A percentile compares a stretch with the other conserved stretches of the same genome.
Conservation (phyloP, 2,797 vertebrate genomes). For the Mastacembelus armatus region DNA sequence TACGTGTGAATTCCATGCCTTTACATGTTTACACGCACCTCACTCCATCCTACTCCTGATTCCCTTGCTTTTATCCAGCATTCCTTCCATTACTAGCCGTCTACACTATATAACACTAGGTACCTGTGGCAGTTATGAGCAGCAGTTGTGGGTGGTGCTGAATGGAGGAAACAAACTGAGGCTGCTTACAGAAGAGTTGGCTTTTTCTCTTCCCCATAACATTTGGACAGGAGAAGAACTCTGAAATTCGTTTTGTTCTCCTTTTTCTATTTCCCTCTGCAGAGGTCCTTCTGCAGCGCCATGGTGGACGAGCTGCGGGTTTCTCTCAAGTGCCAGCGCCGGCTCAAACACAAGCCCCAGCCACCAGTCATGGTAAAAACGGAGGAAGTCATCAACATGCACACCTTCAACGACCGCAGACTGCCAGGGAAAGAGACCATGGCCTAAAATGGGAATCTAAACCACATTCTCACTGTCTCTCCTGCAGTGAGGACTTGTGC, state of each 20-base stretch:
- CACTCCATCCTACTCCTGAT: slow-evolving; percentile 8
- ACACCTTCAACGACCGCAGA: slow-evolving; percentile 99
- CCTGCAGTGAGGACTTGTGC: slow-evolving; percentile 54
- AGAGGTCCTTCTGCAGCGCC: slow-evolving; percentile 99
- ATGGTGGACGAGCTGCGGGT: slow-evolving; percentile 97
- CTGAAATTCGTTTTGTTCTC: slow-evolving; percentile 43
- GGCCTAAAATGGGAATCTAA: slow-evolving; percentile 86
- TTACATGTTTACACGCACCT: slow-evolving; percentile 25
- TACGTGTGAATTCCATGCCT: not conserved
- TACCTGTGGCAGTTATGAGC: slow-evolving; percentile 28
- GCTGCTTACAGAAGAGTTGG: slow-evolving; percentile 21
- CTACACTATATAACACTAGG: slow-evolving; percentile 30
- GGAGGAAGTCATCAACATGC: slow-evolving; percentile 99
- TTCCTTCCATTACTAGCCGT: slow-evolving; percentile 33
- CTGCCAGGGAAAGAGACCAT: slow-evolving; percentile 99
- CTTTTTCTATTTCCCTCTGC: slow-evolving; percentile 38
- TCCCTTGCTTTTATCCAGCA: slow-evolving; percentile 10
- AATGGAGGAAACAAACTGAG: slow-evolving; percentile 19
- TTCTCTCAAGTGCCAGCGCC: slow-evolving; percentile 97
- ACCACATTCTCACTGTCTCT: slow-evolving; percentile 58
- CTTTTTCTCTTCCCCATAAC: slow-evolving; percentile 41
- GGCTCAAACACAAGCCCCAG: slow-evolving; percentile 98
- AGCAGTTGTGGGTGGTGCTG: slow-evolving; percentile 12
- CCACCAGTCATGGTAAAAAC: slow-evolving; percentile 96
- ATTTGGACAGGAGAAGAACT: slow-evolving; percentile 20